Evolutionary conservation across 2,888 invertebrate genomes (phyloP), one percentile per base, ranked within the genome.

Genomic region (Drosophila birchii): DNA sequence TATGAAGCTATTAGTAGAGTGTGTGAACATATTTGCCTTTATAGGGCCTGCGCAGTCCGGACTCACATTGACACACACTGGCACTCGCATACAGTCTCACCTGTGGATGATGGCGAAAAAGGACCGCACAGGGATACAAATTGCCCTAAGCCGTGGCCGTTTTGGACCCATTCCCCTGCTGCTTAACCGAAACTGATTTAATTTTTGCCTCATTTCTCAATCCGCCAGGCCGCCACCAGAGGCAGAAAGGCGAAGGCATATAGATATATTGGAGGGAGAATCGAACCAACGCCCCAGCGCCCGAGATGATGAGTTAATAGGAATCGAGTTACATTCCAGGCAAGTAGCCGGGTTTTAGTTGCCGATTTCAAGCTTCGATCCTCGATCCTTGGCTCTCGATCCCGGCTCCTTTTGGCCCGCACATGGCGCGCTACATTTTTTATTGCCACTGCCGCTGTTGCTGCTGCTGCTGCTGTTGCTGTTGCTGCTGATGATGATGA

Each of bases 251-350:
- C 58, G 56, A 78, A 72, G 76, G 56, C 45, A 47, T 32, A 57
- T 32, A 61, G 47, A 58, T 29, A 58, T 36, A 54, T 57, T 53
- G 51, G 51, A 53, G 51, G 51, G 36, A 57, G 34, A 56, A 49
- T 41, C 34, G 69, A 61, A 74, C 62, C 62, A 72, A 83, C 82
- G 87, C 87, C 83, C 87, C 75, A 83, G 83, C 85, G 71, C 78
- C 81, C 81, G 77, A 87, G 86, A 90, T 91, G 90, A 91, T 91
- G 91, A 91, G 91, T 91, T 91, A 91, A 91, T 91, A 91, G 91
- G 91, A 91, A 91, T 91, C 91, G 89, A 90, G 91, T 91, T 91
- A 91, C 91, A 89, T 90, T 83, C 90, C 84, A 78, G 82, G 83
- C 83, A 83, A 84, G 82, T 55, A 81, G 87, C 75, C 59, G 47